Evolutionary conservation across 2,113 vertebrate genomes (phyloP).

Genomic region (Uria aalge): DNA sequence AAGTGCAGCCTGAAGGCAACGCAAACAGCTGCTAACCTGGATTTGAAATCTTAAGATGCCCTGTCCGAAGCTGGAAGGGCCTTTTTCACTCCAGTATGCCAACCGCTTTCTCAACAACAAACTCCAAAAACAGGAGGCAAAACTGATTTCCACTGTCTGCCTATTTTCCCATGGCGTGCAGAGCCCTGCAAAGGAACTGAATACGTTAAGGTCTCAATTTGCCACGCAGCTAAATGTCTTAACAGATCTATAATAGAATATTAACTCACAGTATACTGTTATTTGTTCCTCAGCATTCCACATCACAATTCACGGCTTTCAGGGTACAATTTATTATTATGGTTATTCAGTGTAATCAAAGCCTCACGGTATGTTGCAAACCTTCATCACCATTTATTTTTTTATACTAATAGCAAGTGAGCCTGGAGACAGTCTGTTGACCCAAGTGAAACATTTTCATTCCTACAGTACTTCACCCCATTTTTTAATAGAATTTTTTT

Average conservation of each 20-base stretch:
- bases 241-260: not conserved
- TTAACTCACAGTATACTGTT: not conserved
- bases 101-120: fast-evolving
- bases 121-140: not conserved
- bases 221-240: not conserved
- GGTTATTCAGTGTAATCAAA: fast-evolving
- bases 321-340: not conserved
- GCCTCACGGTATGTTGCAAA: fast-evolving
- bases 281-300: not conserved
- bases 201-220: not conserved
- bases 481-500: not conserved
- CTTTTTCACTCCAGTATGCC: not conserved
- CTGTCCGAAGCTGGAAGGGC: fast-evolving
- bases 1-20: not conserved
- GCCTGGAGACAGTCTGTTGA: not conserved
- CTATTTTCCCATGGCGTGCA: not conserved
- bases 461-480: not conserved
- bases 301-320: not conserved
- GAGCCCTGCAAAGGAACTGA: not conserved
- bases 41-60: not conserved
- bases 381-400: fast-evolving
- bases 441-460: not conserved
- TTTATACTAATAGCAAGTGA: not conserved
- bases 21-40: not conserved
- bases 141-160: not conserved